Conservation (phyloP, 2,888 invertebrate genomes). For the Pandemis heparana region DNA sequence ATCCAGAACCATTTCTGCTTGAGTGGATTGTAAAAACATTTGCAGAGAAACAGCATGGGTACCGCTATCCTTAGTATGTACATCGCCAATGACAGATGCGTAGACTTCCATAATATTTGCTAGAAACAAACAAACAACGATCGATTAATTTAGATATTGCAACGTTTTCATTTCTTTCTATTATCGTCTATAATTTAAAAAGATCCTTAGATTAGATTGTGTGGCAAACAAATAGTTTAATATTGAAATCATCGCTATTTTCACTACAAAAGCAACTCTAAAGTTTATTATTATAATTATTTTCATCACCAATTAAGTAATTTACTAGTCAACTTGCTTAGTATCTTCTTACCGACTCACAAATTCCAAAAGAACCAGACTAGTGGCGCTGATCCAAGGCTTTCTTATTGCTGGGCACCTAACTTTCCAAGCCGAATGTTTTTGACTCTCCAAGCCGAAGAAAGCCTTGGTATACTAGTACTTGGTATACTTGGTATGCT, state of each 20-base stretch:
- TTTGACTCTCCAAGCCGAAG: background rate
- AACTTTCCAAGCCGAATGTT: background rate
- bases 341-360: no score
- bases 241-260: constrained; percentile 3
- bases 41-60: constrained; percentile 69
- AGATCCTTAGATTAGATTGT: background rate
- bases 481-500: no score
- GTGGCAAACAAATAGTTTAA: background rate
- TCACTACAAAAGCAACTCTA: background rate
- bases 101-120: constrained; percentile 74
- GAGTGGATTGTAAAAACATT: constrained; percentile 69
- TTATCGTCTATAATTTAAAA: background rate
- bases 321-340: no score
- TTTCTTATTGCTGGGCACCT: no score
- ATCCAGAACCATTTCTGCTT: constrained; percentile 74
- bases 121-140: constrained; percentile 51
- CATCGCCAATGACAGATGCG: constrained; percentile 74
- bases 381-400: no score
- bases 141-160: background rate
- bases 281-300: background rate
- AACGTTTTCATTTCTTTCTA: background rate
- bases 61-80: constrained; percentile 71
- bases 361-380: no score
- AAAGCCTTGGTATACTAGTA: no score
- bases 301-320: no score